Evolutionary conservation across 2,888 invertebrate species (phyloP).

Genomic region (Dermolepida albohirtum): DNA sequence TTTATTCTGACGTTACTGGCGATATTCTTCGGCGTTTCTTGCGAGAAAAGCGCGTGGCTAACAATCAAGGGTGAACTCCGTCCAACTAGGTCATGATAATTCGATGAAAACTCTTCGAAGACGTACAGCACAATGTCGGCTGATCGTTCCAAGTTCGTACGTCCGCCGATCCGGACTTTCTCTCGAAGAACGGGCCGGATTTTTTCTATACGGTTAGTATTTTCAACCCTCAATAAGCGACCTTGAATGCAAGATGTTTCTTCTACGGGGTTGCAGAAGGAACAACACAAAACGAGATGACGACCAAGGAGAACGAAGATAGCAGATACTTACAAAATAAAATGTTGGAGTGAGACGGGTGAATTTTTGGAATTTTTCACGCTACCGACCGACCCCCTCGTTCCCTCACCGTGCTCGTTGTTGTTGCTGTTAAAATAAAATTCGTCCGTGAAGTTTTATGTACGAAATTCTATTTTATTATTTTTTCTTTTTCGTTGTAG

Average conservation of each 20-base stretch:
- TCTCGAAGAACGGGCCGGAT: constrained; percentile 35
- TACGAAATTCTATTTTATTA: constrained; percentile 43
- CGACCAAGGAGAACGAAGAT: constrained; percentile 5
- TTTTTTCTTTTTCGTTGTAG: constrained; percentile 21
- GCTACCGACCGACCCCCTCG: constrained; percentile 45
- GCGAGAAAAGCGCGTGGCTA: not conserved
- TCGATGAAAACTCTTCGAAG: not conserved
- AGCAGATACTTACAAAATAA: too few relatives aligned
- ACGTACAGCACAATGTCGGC: not conserved
- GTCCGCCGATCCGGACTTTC: constrained; percentile 9
- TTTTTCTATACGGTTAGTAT: constrained; percentile 57
- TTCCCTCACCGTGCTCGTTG: not conserved
- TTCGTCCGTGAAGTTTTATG: constrained; percentile 43
- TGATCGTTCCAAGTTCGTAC: not conserved
- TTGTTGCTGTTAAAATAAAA: constrained; percentile 45
- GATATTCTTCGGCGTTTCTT: constrained; percentile 3
- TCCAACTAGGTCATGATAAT: constrained; percentile 31
- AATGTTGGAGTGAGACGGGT: constrained; percentile 51
- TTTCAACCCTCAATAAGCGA: constrained; percentile 61
- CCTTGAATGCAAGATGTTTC: constrained; percentile 62
- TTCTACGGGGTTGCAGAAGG: constrained; percentile 43
- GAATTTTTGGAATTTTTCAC: constrained; percentile 60
- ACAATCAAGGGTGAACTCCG: too few relatives aligned
- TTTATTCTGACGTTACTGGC: constrained; percentile 2
- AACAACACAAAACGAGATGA: constrained; percentile 29